A percentile compares a stretch with the other conserved stretches of the same genome.
Evolutionary conservation across 2,113 vertebrate species (phyloP).

Genomic region (Macquaria ambigua): DNA sequence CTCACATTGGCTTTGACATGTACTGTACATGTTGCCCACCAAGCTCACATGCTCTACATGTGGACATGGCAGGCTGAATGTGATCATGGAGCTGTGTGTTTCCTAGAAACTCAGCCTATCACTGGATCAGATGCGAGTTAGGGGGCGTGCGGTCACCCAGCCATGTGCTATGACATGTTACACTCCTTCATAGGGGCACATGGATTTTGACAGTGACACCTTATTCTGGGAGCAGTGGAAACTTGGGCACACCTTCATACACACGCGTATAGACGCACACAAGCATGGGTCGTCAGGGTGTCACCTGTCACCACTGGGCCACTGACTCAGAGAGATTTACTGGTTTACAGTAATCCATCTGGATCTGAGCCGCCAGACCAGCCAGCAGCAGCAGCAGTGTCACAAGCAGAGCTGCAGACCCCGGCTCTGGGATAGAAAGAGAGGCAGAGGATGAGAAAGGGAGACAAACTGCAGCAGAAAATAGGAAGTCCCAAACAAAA

Average conservation of each 20-base stretch:
- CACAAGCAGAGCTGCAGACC: conserved; percentile 30
- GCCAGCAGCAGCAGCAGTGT: conserved; percentile 41
- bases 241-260: conserved; percentile 3
- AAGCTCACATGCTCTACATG: conserved; percentile 3
- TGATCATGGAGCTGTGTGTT: background rate
- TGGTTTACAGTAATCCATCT: conserved; percentile 70
- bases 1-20: background rate
- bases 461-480: conserved; percentile 19
- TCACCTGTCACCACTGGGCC: conserved; percentile 64
- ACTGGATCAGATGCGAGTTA: conserved; percentile 24
- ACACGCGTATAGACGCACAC: background rate
- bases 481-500: conserved; percentile 16
- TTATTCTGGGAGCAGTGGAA: conserved; percentile 44
- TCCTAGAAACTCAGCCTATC: conserved; percentile 9
- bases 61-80: background rate
- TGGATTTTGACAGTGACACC: conserved; percentile 23
- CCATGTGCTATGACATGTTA: conserved; percentile 11
- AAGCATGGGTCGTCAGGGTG: conserved; percentile 19
- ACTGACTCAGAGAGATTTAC: conserved; percentile 61
- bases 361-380: conserved; percentile 41
- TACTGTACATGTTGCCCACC: background rate
- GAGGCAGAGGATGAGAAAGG: conserved; percentile 11
- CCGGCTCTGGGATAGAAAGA: background rate
- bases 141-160: background rate
- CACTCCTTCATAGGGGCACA: conserved; percentile 13